phyloP scores from a whole-genome alignment of 1,140 invertebrate genomes.

The Physella acuta region DNA sequence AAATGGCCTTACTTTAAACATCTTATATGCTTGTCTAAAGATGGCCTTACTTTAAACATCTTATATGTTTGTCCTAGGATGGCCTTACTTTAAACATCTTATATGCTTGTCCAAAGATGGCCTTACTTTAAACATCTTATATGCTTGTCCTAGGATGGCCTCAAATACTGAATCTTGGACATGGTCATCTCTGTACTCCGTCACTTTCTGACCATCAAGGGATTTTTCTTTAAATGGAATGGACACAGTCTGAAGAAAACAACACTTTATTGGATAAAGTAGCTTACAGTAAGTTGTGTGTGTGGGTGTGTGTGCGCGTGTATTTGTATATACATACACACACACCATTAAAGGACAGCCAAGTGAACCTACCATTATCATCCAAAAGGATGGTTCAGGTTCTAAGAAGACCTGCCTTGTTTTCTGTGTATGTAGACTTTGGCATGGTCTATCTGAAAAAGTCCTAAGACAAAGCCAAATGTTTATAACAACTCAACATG shows the following conservation, averaged over 20 bases:
- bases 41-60: conserved; percentile 68
- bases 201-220: conserved; percentile 70
- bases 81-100: too few species aligned
- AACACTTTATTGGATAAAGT: not conserved
- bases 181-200: conserved; percentile 75
- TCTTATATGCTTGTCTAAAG: too few species aligned
- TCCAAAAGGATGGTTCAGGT: conserved; percentile 84
- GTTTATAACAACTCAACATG: not conserved
- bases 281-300: not conserved
- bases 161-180: conserved; percentile 77
- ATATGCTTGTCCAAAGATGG: too few species aligned
- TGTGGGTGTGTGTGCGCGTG: too few species aligned
- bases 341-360: not conserved
- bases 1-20: too few species aligned
- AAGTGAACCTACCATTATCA: conserved; percentile 88
- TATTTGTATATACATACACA: too few species aligned
- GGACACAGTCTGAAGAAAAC: conserved; percentile 67
- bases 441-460: conserved; percentile 78
- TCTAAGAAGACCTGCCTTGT: conserved; percentile 83
- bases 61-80: conserved; percentile 74
- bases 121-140: conserved; percentile 69
- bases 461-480: conserved; percentile 68
- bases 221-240: conserved; percentile 70
- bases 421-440: conserved; percentile 85
- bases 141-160: conserved; percentile 72